Evolutionary conservation across 2,888 invertebrate genomes (phyloP), one percentile per base, ranked within the genome.

Genomic region (Idaea aversata): DNA sequence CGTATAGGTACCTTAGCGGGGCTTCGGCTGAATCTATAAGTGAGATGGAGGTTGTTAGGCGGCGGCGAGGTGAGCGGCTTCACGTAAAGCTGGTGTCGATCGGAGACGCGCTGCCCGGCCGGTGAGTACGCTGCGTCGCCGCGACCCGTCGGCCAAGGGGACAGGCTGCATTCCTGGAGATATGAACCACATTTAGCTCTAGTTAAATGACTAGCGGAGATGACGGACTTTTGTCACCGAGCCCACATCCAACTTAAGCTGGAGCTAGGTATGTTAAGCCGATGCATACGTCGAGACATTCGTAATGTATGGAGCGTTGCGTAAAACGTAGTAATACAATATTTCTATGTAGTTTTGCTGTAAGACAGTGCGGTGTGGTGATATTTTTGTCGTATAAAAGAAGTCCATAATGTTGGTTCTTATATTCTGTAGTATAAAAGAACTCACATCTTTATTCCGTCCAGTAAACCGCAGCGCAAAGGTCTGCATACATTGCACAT

Each of bases 11-110:
- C 97, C 95, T 97, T 97, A 57, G 97, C 97, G 13, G 98, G 98
- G 87, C 97, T 98, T 73, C 96, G 94, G 85, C 96, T 97, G 90
- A 98, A 97, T 78, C 95, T 95, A 89, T 98, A 98, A 64, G 95
- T 95, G 82, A 95, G 93, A 72, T 94, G 94, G 67, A 94, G 93
- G 63, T 93, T 92, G 57, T 87, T 85, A 34, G 93, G 93, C 64
- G 91, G 80, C 84, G 93, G 81, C 81, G 92, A 77, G 62, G 90
- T 87, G 73, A 93, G 88, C 69, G 93, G 90, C 82, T 91, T 90
- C 72, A 93, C 93, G 83, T 90, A 93, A 67, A 93, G 85, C 80
- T 88, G 92, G 82, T 94, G 83, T 83, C 94, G 75, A 94, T 95
- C 91, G 25, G 91, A 93, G 74, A 93, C 93, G 74, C 92, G 90